phyloP scores from a whole-genome alignment of 2,113 vertebrate genomes.

The Triplophysa dalaica region DNA sequence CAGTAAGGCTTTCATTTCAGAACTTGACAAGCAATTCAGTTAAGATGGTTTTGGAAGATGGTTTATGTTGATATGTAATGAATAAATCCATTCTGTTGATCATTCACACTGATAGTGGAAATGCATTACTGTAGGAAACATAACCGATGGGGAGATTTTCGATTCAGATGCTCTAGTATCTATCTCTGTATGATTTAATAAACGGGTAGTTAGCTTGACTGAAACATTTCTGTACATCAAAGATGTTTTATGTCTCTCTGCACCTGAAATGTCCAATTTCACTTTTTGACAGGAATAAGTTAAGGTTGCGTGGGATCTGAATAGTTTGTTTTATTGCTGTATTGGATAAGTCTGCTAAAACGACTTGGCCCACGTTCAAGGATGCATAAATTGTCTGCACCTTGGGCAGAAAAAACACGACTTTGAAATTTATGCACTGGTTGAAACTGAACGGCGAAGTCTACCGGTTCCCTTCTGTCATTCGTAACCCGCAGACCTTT shows the following conservation, averaged over 20 bases:
- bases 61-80: background rate
- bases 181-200: conserved; percentile 1
- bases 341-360: conserved; percentile 57
- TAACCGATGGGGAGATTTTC: background rate
- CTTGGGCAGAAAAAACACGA: conserved; percentile 56
- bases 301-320: conserved; percentile 49
- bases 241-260: conserved; percentile 42
- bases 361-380: conserved; percentile 50
- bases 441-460: conserved; percentile 24
- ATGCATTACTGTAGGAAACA: conserved; percentile 15
- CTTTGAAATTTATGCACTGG: conserved; percentile 54
- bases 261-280: conserved; percentile 41
- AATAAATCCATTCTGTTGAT: conserved; percentile 7
- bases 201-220: background rate
- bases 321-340: conserved; percentile 51
- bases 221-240: conserved; percentile 34
- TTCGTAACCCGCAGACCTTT: conserved; percentile 34
- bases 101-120: background rate
- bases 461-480: conserved; percentile 39
- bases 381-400: conserved; percentile 62
- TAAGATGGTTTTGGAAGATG: background rate
- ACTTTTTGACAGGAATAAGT: conserved; percentile 49
- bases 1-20: background rate
- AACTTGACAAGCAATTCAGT: background rate
- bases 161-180: background rate